Evolutionary conservation across 1,140 invertebrate genomes (phyloP), one percentile per base, ranked within the genome.

Genomic region (Cydia pomonella): DNA sequence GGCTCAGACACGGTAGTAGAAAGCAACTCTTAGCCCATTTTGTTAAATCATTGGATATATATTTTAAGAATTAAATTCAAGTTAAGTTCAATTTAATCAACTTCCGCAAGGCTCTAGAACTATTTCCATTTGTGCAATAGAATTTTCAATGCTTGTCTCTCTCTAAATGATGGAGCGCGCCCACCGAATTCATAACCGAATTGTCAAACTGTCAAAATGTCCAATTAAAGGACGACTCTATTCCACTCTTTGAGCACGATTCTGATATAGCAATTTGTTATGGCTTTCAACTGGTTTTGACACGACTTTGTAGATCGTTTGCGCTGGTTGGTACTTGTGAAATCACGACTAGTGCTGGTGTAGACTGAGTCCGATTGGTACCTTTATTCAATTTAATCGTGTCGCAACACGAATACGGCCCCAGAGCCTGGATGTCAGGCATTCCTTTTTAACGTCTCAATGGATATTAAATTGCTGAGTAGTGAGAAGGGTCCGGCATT

Each of bases 381-480:
- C 4, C 44, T 47, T 47, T n/a, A 16, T 47, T 3, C 44, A 47
- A 38, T 44, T 16, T 16, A 44, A 44, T 44, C 41, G 16, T 44
- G 12, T 44, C 41, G 6, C 50, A 18, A 53, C 50, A 53, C 50
- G 50, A 53, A 53, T n/a, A 53, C n/a, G 12, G 2, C 50, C 50
- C 50, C 50, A 9, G 50, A 53, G 5, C 12, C 41, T 16, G 41
- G 12, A 5, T 53, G 50, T 53, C 50, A 53, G 50, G 50, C 50
- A 7, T 53, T 18, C 50, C 50, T 53, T 53, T 47, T 53, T 53
- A 53, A 53, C 50, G 12, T 53, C 50, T 53, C 50, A 53, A 53
- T 53, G n/a, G 50, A 53, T 53, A 53, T 53, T n/a, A 53, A 53
- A 53, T 18, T 10, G 50, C 50, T n/a, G 50, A 53, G 16, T 47